Conservation (phyloP, 2,888 invertebrate species). For the Caenorhabditis virilis region DNA sequence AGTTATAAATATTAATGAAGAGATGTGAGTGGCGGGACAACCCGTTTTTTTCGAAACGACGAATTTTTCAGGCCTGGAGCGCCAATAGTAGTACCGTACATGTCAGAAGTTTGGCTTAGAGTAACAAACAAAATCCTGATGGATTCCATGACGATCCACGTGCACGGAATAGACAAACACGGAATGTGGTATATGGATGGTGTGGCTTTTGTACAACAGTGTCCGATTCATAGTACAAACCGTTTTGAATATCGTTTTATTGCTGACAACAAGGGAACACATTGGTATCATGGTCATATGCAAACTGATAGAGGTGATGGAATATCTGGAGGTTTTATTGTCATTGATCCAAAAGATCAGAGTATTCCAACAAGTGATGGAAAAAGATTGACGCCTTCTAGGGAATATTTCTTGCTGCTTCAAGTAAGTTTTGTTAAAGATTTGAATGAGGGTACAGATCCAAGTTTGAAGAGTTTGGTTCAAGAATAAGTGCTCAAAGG, state of each 20-base stretch:
- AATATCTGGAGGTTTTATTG: slow-evolving; percentile 56
- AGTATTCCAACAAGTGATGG: slow-evolving; percentile 30
- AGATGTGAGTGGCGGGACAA: slow-evolving; percentile 32
- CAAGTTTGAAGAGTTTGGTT: too few species aligned
- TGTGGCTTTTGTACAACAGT: slow-evolving; percentile 63
- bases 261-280: slow-evolving; percentile 63
- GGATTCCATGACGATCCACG: slow-evolving; percentile 60
- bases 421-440: too few species aligned
- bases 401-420: slow-evolving; percentile 58
- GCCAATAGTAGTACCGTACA: slow-evolving; percentile 60
- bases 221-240: slow-evolving; percentile 44
- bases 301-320: slow-evolving; percentile 63
- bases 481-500: too few species aligned
- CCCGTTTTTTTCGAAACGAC: slow-evolving; percentile 2
- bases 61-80: slow-evolving; percentile 61
- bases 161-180: slow-evolving; percentile 64
- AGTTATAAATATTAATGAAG: slow-evolving; percentile 54
- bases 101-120: slow-evolving; percentile 57
- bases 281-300: slow-evolving; percentile 63
- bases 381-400: slow-evolving; percentile 25
- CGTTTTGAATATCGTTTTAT: slow-evolving; percentile 62
- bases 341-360: slow-evolving; percentile 34
- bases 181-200: slow-evolving; percentile 63
- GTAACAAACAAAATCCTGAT: slow-evolving; percentile 56
- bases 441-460: too few species aligned